Evolutionary conservation across 2,113 vertebrate species (phyloP), one percentile per base, ranked within the genome.

Genomic region (Cnemophilus loriae): DNA sequence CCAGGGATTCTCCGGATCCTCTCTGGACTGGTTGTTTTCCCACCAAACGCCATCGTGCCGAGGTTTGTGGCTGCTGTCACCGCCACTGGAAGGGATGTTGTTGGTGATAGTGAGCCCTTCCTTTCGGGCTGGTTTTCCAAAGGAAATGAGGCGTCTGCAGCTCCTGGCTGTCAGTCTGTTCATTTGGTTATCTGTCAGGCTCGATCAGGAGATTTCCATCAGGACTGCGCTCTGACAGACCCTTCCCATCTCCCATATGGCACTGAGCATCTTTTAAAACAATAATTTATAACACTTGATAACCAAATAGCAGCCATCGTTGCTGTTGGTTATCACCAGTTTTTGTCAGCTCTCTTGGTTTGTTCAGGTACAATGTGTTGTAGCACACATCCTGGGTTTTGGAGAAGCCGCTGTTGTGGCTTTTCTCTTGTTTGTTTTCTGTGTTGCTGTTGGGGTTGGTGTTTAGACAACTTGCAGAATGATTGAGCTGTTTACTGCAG

Each of bases 31-130:
- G 0, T 14, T 50, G 33, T 24, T 61, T 37, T 52, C n/a, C 81
- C 60, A 22, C 37, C 2, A 1, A 13, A 9, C 3, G 4, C 11
- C 0, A 0, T 4, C 4, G 2, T 3, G 32, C 41, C 24, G 52
- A 24, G 68, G 57, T 78, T 30, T 55, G 39, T 56, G 55, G 61
- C 44, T 23, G 77, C 84, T 91, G 3, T 28, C 27, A 17, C 15
- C 24, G 4, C 2, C 22, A 0, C 46, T 85, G 4, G 4, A 33
- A 37, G 35, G 49, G 50, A 26, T 5, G 28, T 1, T 16, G 42
- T 17, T 65, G 30, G 59, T 20, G 28, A 27, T 23, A 28, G 32
- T 10, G 44, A 81, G 44, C 30, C 7, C 22, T 59, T 94, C n/a
- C 24, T 70, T 93, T 19, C 67, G 46, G 56, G 39, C 32, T 28